phyloP scores from a whole-genome alignment of 2,888 invertebrate genomes.

The Morpho helenor region DNA sequence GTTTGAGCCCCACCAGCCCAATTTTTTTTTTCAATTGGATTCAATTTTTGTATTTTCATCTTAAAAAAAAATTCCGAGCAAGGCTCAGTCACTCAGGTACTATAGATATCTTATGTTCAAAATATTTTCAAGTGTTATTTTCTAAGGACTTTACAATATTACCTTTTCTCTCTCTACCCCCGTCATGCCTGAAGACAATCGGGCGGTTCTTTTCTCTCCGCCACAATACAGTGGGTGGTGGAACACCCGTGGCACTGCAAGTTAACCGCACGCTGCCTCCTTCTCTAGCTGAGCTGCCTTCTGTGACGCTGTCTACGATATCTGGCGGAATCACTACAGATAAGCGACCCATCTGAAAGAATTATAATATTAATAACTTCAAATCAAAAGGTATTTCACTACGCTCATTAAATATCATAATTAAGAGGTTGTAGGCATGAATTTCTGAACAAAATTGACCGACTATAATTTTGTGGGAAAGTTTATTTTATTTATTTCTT shows the following conservation, averaged over 20 bases:
- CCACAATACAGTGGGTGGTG: conserved; percentile 89
- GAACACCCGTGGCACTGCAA: conserved; percentile 90
- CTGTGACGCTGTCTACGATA: conserved; percentile 87
- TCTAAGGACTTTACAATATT: conserved; percentile 31
- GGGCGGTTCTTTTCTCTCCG: conserved; percentile 87
- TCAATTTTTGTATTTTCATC: too few species aligned
- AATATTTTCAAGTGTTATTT: not conserved
- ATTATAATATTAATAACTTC: not conserved
- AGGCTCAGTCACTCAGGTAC: too few species aligned
- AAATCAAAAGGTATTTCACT: too few species aligned
- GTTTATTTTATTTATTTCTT: too few species aligned
- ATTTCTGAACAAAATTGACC: too few species aligned
- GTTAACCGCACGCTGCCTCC: conserved; percentile 87
- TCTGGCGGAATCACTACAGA: conserved; percentile 94
- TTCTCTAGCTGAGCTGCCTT: conserved; percentile 88
- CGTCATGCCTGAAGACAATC: conserved; percentile 87
- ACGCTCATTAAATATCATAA: too few species aligned
- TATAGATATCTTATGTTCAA: too few species aligned
- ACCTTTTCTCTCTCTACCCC: conserved; percentile 86
- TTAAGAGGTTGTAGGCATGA: too few species aligned
- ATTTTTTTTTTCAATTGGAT: too few species aligned
- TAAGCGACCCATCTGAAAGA: conserved; percentile 87
- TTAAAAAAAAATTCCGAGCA: too few species aligned
- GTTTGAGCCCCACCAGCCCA: too few species aligned
- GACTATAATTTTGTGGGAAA: too few species aligned